A percentile compares a stretch with the other conserved stretches of the same genome.
Evolutionary conservation across 2,113 vertebrate species (phyloP).

Genomic region (Gallinago paraguaiae): DNA sequence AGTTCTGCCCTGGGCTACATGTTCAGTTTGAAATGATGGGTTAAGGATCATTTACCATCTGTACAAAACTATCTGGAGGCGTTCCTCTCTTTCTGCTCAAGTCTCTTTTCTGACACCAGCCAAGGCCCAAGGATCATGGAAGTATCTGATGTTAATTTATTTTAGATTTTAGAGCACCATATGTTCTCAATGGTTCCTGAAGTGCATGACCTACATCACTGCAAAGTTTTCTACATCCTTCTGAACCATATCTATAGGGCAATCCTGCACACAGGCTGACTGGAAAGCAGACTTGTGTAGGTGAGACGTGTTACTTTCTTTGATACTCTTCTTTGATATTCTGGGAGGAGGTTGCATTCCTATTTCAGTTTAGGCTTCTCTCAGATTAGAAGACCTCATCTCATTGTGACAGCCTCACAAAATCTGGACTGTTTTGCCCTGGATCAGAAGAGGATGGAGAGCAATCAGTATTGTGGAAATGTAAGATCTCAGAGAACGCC

Average conservation of each 20-base stretch:
- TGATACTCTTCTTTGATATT: background rate
- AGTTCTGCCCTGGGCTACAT: background rate
- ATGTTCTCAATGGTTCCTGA: background rate
- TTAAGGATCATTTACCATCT: background rate
- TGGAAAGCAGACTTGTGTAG: background rate
- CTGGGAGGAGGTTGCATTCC: background rate
- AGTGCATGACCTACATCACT: background rate
- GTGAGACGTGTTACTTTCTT: background rate
- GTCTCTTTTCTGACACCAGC: background rate
- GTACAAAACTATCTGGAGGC: background rate
- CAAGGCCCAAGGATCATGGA: background rate
- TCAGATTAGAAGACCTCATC: background rate
- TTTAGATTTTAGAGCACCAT: background rate
- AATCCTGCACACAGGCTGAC: background rate
- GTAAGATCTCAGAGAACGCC: background rate
- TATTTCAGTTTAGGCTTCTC: background rate
- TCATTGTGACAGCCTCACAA: background rate
- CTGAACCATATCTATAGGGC: background rate
- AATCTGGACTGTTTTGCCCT: background rate
- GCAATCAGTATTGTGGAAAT: background rate
- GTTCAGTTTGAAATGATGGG: background rate
- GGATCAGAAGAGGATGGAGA: background rate
- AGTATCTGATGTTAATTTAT: background rate
- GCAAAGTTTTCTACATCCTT: background rate
- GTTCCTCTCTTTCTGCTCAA: background rate